Base-by-base conservation (phyloP, 2,113 vertebrate species). In the Gymnobelideus leadbeateri region DNA sequence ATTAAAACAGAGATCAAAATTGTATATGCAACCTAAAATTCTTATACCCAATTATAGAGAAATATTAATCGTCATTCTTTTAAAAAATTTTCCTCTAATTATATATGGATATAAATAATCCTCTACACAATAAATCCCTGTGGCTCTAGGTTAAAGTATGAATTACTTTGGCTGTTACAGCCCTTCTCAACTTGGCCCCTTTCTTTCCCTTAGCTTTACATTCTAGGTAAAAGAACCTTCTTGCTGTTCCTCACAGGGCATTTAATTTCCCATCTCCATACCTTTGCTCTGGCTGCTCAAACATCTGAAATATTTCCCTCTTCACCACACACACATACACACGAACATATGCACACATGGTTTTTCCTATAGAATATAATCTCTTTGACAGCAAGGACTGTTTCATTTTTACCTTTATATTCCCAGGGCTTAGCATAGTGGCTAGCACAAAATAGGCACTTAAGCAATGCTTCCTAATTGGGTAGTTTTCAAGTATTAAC, bases 401-500 rank as follows among this genome's bases (percentile, higher is more conserved):
- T 84, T 84, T 43, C 16, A 19, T n/a, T 84, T 84, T 84, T 84
- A 5, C 25, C 7, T n/a, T 68, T 68, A 68, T 14, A 84, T 43
- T 84, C 68, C 37, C 19, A 84, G n/a, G 21, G 6, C 19, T 14
- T 84, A 84, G n/a, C 14, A n/a, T 3, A n/a, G 16, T 77, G 14
- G 3, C 61, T 77, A 5, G 6, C 11, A 84, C 19, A 84, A 84
- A 84, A 21, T 2, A 84, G 16, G 16, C 16, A 43, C 5, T 21
- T 84, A 21, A 68, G 31, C 3, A 68, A n/a, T 84, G 4, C 37
- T 84, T 84, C n/a, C 4, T 21, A 16, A n/a, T 84, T 43, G 68
- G 4, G 12, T 84, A 43, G 68, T 84, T n/a, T 91, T 90, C 51
- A 93, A 92, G 89, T 19, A 90, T 61, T 54, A 57, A 91, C 91